Evolutionary conservation across 2,113 vertebrate species (phyloP).

Genomic region (Arothron firmamentum): DNA sequence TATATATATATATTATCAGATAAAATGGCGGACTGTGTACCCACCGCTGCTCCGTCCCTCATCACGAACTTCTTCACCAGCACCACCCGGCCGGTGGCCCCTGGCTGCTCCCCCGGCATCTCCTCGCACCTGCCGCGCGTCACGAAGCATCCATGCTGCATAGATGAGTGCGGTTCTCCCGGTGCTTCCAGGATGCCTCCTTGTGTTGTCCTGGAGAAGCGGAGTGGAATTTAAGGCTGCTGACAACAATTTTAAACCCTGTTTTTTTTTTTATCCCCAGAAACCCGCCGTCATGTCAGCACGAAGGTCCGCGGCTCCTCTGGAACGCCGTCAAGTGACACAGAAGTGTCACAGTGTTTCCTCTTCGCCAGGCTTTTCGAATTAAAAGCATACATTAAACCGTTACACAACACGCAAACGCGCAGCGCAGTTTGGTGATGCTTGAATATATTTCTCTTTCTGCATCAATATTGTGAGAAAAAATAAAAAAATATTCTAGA

Average conservation of each 20-base stretch:
- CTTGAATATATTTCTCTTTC: no score
- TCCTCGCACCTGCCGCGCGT: constrained; percentile 69
- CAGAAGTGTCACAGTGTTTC: background rate
- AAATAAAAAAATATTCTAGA: no score
- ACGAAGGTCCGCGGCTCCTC: background rate
- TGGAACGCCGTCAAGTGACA: background rate
- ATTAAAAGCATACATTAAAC: constrained; percentile 5
- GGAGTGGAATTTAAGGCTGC: background rate
- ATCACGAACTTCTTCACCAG: constrained; percentile 78
- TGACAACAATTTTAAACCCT: background rate
- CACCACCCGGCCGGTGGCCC: constrained; percentile 65
- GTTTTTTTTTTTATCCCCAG: background rate
- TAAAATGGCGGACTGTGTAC: constrained; percentile 36
- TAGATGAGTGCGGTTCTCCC: constrained; percentile 70
- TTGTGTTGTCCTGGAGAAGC: constrained; percentile 36
- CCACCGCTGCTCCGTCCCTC: constrained; percentile 74
- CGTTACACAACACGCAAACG: background rate
- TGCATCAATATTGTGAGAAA: no score
- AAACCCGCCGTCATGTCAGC: constrained; percentile 2
- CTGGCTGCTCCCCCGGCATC: constrained; percentile 51
- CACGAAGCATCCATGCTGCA: constrained; percentile 73
- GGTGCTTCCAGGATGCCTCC: constrained; percentile 70
- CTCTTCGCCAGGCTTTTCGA: constrained; percentile 7
- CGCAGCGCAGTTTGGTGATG: no score
- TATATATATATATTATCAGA: background rate